Evolutionary conservation across 1,140 invertebrate genomes (phyloP).

Genomic region (Trinorchestia longiramus): DNA sequence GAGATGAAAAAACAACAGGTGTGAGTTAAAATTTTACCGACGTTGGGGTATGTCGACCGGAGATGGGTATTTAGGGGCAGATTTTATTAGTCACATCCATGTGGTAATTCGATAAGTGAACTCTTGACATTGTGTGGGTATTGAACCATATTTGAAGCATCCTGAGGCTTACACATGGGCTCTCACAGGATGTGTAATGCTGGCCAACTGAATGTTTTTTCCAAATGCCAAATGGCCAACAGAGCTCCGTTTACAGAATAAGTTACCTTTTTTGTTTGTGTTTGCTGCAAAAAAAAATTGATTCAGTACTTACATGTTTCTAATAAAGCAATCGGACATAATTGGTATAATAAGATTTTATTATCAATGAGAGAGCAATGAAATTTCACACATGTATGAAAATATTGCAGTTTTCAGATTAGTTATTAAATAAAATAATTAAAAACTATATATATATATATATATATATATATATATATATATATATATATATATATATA

Average conservation of each 20-base stretch:
- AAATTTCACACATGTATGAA: not conserved
- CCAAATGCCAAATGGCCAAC: not conserved
- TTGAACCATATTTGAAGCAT: not conserved
- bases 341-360: not conserved
- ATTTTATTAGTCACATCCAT: constrained; percentile 24
- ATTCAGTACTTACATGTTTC: not conserved
- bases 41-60: not conserved
- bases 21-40: not conserved
- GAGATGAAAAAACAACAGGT: not conserved
- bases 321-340: not conserved
- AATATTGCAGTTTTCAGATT: not conserved
- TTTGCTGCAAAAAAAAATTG: not conserved
- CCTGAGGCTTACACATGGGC: not conserved
- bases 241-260: not conserved
- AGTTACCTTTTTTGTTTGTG: not conserved
- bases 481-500: no score
- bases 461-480: no score
- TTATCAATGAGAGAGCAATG: no score
- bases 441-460: no score
- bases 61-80: not conserved
- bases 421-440: no score
- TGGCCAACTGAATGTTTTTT: not conserved
- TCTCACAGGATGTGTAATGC: not conserved
- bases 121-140: not conserved
- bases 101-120: not conserved